Evolutionary conservation across 2,797 vertebrate species (phyloP).

Genomic region (Sebastes jordani): DNA sequence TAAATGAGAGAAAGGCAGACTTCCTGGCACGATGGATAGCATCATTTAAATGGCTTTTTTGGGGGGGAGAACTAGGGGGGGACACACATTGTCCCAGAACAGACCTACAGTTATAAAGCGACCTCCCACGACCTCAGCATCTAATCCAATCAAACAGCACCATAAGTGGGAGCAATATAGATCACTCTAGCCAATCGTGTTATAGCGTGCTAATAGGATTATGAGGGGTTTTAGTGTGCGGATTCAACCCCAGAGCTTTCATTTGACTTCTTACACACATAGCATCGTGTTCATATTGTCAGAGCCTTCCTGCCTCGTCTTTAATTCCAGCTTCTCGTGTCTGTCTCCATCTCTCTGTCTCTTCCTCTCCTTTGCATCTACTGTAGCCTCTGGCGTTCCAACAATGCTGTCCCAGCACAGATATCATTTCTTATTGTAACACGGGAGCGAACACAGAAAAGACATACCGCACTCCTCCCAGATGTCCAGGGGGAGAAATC

Average conservation of each 20-base stretch:
- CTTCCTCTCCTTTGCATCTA: constrained; percentile 3
- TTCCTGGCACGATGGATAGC: constrained; percentile 51
- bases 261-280: constrained; percentile 61
- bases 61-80: neutral
- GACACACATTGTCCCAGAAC: constrained; percentile 43
- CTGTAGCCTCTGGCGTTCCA: constrained; percentile 17
- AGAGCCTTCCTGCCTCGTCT: constrained; percentile 35
- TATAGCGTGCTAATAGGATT: constrained; percentile 81
- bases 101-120: constrained; percentile 52
- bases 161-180: constrained; percentile 62
- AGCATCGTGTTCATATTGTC: constrained; percentile 46
- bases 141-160: constrained; percentile 79
- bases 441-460: constrained; percentile 13
- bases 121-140: constrained; percentile 66
- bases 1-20: constrained; percentile 51
- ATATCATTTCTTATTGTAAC: constrained; percentile 25
- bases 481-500: constrained; percentile 29
- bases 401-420: neutral
- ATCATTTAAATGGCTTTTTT: constrained; percentile 53
- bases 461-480: neutral
- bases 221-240: constrained; percentile 63
- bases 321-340: constrained; percentile 21
- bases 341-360: constrained; percentile 25
- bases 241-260: constrained; percentile 65
- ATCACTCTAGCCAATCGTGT: constrained; percentile 73